These are phyloP conservation scores for Sinonovacula constricta DNA, from an alignment of 1,140 invertebrate species.

Conservation along the genomic window DNA sequence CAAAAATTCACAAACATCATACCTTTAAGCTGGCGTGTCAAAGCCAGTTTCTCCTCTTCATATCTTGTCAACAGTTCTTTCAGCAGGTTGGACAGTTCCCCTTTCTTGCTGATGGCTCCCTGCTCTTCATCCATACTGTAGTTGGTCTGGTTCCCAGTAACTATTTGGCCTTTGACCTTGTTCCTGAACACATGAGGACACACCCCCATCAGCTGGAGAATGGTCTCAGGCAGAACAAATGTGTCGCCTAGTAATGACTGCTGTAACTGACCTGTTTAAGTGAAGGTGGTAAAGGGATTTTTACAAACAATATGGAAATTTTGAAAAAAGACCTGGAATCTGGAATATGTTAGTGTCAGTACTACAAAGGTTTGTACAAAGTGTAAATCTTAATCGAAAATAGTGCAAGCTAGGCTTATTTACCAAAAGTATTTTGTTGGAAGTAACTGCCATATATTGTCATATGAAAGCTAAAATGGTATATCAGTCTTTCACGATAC, in stretches of 20 bases:
- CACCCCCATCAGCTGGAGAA: conserved; percentile 45
- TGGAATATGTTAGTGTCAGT: too few species aligned
- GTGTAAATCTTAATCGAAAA: too few species aligned
- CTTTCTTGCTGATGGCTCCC: conserved; percentile 27
- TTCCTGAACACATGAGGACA: conserved; percentile 50
- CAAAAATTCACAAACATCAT: too few species aligned
- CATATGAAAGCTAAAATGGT: too few species aligned
- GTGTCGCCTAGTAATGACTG: conserved; percentile 32
- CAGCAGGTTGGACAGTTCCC: conserved; percentile 21
- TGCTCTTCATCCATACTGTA: conserved; percentile 37
- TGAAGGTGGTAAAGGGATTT: too few species aligned
- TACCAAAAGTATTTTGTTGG: too few species aligned
- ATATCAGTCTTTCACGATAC: too few species aligned
- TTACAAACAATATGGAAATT: too few species aligned
- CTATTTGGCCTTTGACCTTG: conserved; percentile 44
- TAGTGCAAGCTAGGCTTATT: too few species aligned
- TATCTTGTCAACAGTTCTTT: conserved; percentile 18
- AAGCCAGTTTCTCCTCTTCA: conserved; percentile 34
- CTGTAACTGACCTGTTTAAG: conserved; percentile 42
- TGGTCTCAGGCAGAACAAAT: conserved; percentile 27
- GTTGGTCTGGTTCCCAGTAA: conserved; percentile 37
- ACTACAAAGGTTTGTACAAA: too few species aligned
- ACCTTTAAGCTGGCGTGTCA: conserved; percentile 37
- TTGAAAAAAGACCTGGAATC: background rate
- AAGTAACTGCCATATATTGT: too few species aligned